Conservation (phyloP, 2,888 invertebrate species). For the Apocheima hispidaria region DNA sequence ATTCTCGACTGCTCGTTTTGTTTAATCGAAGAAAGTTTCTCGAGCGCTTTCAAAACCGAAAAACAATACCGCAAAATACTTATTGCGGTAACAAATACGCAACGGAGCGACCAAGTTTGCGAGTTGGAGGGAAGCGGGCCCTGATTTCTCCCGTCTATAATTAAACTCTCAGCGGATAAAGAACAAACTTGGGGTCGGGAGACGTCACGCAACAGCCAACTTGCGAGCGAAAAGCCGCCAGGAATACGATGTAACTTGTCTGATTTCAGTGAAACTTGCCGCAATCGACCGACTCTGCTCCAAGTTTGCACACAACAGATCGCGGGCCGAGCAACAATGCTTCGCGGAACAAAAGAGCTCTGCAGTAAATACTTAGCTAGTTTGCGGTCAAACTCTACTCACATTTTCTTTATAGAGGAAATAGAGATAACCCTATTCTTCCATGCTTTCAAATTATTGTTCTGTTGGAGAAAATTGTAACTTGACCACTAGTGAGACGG, state of each 20-base stretch:
- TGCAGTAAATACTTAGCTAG: constrained; percentile 59
- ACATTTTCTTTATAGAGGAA: neutral
- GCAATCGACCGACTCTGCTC: constrained; percentile 69
- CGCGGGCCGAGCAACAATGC: constrained; percentile 73
- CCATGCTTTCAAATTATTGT: neutral
- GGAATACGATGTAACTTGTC: constrained; percentile 77
- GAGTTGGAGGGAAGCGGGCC: constrained; percentile 40
- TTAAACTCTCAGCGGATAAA: constrained; percentile 70
- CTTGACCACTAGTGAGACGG: neutral
- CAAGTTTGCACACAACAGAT: constrained; percentile 71
- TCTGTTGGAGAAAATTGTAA: neutral
- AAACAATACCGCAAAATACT: constrained; percentile 20
- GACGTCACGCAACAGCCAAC: constrained; percentile 75
- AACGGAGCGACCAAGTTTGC: constrained; percentile 39
- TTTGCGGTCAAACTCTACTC: constrained; percentile 21
- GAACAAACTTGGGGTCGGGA: constrained; percentile 73
- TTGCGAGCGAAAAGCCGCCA: constrained; percentile 74
- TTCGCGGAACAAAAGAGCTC: constrained; percentile 71
- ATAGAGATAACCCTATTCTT: neutral
- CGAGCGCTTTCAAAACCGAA: constrained; percentile 17
- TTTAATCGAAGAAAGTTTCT: constrained; percentile 7
- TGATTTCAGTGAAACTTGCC: constrained; percentile 73
- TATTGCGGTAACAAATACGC: constrained; percentile 31
- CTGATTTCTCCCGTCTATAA: constrained; percentile 59
- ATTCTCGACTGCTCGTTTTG: neutral